Percentiles rank a stretch among this genome's conserved stretches.
Evolutionary conservation across 2,888 invertebrate species (phyloP).

Genomic region (Dryobotodes eremita): DNA sequence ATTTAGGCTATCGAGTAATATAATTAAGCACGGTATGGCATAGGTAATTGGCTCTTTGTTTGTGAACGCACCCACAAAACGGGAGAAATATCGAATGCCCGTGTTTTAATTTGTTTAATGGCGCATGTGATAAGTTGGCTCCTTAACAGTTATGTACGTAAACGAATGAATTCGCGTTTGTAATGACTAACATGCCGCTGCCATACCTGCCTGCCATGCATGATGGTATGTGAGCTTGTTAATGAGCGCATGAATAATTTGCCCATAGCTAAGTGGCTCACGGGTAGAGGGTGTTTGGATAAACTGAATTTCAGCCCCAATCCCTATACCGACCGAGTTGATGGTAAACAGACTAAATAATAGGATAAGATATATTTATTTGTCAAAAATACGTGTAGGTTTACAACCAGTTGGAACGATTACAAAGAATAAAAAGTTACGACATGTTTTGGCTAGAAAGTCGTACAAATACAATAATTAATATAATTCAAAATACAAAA

Average conservation of each 20-base stretch:
- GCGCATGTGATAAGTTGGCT: constrained; percentile 13
- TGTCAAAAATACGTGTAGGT: too few species aligned
- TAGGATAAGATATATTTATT: too few species aligned
- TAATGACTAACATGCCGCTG: constrained; percentile 4
- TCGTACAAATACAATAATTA: too few species aligned
- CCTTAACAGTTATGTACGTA: constrained; percentile 27
- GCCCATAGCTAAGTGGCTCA: not conserved
- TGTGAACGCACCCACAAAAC: constrained; percentile 11
- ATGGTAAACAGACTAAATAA: not conserved
- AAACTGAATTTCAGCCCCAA: constrained; percentile 12
- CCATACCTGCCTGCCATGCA: constrained; percentile 26
- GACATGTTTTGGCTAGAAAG: too few species aligned
- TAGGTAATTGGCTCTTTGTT: constrained; percentile 2
- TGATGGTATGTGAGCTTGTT: constrained; percentile 40
- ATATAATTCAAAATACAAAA: too few species aligned
- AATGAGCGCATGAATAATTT: constrained; percentile 48
- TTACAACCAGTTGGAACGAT: too few species aligned
- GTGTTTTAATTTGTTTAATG: constrained; percentile 32
- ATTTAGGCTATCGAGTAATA: constrained; percentile 7
- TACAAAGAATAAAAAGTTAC: too few species aligned
- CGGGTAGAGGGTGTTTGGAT: not conserved
- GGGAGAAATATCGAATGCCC: not conserved
- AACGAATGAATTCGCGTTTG: constrained; percentile 14
- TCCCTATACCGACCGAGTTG: not conserved
- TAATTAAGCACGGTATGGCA: not conserved